Evolutionary conservation across 2,888 invertebrate genomes (phyloP).

Genomic region (Caenorhabditis macrosperma): DNA sequence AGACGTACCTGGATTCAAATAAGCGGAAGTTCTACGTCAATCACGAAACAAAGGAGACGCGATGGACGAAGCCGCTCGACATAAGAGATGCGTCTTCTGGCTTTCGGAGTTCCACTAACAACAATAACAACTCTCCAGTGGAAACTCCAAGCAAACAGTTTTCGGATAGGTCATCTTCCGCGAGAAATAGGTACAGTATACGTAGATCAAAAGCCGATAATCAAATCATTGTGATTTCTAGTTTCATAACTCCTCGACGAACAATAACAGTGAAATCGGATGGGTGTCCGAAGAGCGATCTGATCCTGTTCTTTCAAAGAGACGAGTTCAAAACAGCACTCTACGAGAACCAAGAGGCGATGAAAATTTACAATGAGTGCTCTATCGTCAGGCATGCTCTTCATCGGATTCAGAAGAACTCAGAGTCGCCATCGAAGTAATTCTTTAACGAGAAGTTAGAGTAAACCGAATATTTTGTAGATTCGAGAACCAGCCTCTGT

Average conservation of each 20-base stretch:
- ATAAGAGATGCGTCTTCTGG: too few species aligned
- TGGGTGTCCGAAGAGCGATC: slow-evolving; percentile 29
- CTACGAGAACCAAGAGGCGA: slow-evolving; percentile 46
- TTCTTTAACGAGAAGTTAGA: neutral
- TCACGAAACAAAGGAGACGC: slow-evolving; percentile 95
- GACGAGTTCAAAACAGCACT: slow-evolving; percentile 41
- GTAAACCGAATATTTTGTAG: slow-evolving; percentile 8
- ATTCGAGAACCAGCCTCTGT: slow-evolving; percentile 60
- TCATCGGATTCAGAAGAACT: slow-evolving; percentile 43
- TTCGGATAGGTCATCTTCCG: slow-evolving; percentile 10
- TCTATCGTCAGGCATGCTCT: slow-evolving; percentile 51
- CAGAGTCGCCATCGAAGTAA: slow-evolving; percentile 43
- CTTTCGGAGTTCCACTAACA: neutral
- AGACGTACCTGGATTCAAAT: slow-evolving; percentile 95
- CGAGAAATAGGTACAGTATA: slow-evolving; percentile 41
- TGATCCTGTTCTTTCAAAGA: slow-evolving; percentile 36
- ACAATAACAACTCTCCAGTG: slow-evolving; percentile 24
- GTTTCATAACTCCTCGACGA: slow-evolving; percentile 53
- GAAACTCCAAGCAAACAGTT: slow-evolving; percentile 9
- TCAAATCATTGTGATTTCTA: neutral
- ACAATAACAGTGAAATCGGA: slow-evolving; percentile 30
- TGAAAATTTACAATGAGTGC: slow-evolving; percentile 49
- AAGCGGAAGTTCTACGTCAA: slow-evolving; percentile 98
- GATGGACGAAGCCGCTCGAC: slow-evolving; percentile 90
- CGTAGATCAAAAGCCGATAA: neutral